Evolutionary conservation across 2,888 invertebrate species (phyloP).

Genomic region (Lobophora halterata): DNA sequence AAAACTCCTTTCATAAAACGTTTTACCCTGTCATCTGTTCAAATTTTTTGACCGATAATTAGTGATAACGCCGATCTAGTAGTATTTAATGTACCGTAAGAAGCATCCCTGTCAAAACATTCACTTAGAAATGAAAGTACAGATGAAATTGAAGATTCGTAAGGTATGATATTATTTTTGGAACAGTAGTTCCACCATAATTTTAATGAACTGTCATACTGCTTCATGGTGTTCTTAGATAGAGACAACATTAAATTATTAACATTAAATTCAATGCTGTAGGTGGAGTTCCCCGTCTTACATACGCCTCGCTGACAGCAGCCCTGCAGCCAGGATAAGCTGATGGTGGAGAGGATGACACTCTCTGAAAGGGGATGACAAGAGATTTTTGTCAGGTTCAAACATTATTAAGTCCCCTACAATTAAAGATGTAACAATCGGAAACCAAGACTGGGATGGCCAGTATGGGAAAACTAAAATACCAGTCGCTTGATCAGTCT

Average conservation of each 20-base stretch:
- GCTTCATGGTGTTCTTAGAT: conserved; percentile 3
- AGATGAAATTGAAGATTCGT: conserved; percentile 2
- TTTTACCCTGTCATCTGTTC: not conserved
- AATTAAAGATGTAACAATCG: conserved; percentile 4
- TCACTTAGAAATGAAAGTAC: conserved; percentile 2
- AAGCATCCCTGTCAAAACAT: conserved; percentile 2
- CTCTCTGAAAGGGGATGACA: conserved; percentile 7
- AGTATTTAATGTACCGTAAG: conserved; percentile 6
- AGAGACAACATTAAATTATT: no score
- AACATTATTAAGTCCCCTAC: conserved; percentile 2
- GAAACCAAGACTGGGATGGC: conserved; percentile 8
- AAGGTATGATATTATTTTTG: not conserved
- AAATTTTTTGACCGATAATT: not conserved
- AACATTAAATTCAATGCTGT: conserved; percentile 6
- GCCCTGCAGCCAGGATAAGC: conserved; percentile 3
- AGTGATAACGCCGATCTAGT: conserved; percentile 8
- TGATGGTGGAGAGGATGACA: conserved; percentile 1
- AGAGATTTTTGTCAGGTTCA: conserved; percentile 1
- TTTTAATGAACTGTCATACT: conserved; percentile 7
- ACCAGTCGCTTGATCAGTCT: conserved; percentile 1
- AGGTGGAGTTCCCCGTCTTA: conserved; percentile 1
- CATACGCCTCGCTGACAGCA: not conserved
- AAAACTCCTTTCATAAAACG: conserved; percentile 10
- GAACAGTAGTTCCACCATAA: conserved; percentile 4
- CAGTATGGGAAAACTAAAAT: conserved; percentile 5